These are phyloP conservation scores for Anguilla anguilla DNA, from an alignment of 2,797 vertebrate species.

Conservation along the genomic window DNA sequence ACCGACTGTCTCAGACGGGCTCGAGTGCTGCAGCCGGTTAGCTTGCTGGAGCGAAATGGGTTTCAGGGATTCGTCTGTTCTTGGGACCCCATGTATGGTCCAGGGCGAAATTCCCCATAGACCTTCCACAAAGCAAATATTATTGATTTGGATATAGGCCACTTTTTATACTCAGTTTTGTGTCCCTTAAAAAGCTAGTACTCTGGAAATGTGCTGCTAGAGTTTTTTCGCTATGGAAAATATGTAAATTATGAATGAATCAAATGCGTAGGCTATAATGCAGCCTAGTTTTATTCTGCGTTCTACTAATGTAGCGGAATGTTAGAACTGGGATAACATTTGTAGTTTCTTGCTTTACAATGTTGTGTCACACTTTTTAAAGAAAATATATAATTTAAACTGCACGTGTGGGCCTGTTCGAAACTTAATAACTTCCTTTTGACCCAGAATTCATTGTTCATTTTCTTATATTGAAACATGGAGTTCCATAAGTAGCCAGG, in stretches of 20 bases:
- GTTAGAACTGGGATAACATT: neutral
- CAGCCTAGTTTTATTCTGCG: neutral
- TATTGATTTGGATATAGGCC: neutral
- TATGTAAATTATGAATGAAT: neutral
- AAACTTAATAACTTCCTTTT: slow-evolving; percentile 1
- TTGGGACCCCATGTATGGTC: neutral
- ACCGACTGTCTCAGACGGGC: slow-evolving; percentile 34
- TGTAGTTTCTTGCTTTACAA: neutral
- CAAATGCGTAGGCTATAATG: neutral
- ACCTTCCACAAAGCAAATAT: neutral
- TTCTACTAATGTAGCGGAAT: neutral
- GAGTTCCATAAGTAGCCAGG: slow-evolving; percentile 31
- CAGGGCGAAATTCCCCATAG: neutral
- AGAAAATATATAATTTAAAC: neutral
- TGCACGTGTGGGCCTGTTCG: neutral
- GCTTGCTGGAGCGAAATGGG: slow-evolving; percentile 24
- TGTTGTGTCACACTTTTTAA: neutral
- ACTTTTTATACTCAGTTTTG: neutral
- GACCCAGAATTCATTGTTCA: neutral
- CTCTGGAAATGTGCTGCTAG: neutral
- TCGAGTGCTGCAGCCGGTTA: slow-evolving; percentile 32
- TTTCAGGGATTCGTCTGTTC: slow-evolving; percentile 42
- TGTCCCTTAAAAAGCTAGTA: neutral
- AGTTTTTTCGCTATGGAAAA: neutral
- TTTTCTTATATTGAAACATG: neutral